Conservation (phyloP, 2,113 vertebrate species). For the Urocynchramus pylzowi region DNA sequence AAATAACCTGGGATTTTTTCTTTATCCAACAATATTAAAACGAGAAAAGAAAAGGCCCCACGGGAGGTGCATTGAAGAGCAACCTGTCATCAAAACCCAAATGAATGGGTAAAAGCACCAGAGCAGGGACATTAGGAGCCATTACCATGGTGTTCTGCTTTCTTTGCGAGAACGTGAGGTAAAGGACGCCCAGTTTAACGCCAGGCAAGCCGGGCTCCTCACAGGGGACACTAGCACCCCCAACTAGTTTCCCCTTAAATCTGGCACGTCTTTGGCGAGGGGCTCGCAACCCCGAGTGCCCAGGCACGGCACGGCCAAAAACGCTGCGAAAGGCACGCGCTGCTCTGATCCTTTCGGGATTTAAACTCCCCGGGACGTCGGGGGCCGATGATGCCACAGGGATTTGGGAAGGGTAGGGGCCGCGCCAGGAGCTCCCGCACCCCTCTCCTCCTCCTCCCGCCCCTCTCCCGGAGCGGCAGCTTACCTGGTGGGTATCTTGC, state of each 20-base stretch:
- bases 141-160: neutral
- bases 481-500: conserved; percentile 91
- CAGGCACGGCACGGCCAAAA: neutral
- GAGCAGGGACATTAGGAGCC: neutral
- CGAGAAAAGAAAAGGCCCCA: neutral
- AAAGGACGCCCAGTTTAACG: neutral
- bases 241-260: neutral
- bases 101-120: neutral
- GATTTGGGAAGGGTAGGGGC: neutral
- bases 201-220: neutral
- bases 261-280: neutral
- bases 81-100: neutral
- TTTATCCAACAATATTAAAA: neutral
- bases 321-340: neutral
- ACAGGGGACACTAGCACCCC: neutral
- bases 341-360: neutral
- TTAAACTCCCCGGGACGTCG: neutral
- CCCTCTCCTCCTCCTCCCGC: too few relatives aligned
- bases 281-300: neutral
- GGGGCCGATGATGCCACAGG: neutral
- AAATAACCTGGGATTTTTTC: neutral
- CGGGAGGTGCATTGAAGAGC: neutral
- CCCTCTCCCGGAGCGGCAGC: neutral
- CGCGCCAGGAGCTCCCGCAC: neutral
- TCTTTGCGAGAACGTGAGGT: neutral